phyloP scores from a whole-genome alignment of 2,113 vertebrate genomes.

The Tapirus terrestris region DNA sequence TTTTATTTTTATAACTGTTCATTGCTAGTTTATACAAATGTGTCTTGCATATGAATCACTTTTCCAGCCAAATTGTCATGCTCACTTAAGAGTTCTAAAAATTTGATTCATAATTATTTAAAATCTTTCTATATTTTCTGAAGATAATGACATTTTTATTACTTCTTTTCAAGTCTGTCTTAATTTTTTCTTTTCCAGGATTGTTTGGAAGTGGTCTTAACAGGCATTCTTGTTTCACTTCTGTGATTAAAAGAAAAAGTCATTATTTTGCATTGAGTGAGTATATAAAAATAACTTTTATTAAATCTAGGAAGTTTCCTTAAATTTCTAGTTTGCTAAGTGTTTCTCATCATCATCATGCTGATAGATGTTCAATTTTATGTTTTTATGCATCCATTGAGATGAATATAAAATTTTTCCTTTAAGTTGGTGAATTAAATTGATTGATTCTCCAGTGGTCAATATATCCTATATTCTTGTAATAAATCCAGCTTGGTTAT shows the following conservation, averaged over 20 bases:
- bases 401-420: not conserved
- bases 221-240: not conserved
- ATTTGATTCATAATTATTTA: not conserved
- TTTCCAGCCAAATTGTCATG: not conserved
- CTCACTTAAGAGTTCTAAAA: not conserved
- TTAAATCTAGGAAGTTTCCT: not conserved
- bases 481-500: not conserved
- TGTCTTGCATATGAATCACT: not conserved
- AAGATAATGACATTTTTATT: not conserved
- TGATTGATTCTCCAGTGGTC: not conserved
- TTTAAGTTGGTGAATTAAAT: not conserved
- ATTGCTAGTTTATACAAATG: not conserved
- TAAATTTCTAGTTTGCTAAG: not conserved
- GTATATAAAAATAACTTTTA: not conserved
- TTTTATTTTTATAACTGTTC: not conserved
- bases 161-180: not conserved
- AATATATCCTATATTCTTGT: not conserved
- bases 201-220: not conserved
- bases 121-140: not conserved
- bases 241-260: not conserved
- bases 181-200: not conserved
- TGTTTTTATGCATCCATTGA: not conserved
- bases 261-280: not conserved
- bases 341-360: not conserved
- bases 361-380: not conserved